These are phyloP conservation scores for Chrysochloris asiatica DNA, from an alignment of 2,113 vertebrate species.

Conservation along the genomic window DNA sequence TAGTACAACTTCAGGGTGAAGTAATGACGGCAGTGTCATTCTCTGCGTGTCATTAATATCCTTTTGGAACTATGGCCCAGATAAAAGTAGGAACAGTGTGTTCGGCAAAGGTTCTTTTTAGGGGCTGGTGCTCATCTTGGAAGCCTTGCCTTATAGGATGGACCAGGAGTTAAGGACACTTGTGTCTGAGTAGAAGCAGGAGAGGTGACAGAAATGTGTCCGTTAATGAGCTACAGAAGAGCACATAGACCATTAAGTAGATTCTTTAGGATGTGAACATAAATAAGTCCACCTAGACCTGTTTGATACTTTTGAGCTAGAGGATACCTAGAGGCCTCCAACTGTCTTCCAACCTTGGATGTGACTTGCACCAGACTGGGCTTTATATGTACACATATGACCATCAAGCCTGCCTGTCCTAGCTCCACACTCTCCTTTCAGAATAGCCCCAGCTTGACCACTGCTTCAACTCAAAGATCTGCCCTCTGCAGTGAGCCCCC, in stretches of 20 bases:
- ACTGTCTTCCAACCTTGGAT: neutral
- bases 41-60: neutral
- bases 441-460: no score
- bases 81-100: neutral
- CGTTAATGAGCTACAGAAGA: neutral
- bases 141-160: neutral
- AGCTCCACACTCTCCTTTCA: neutral
- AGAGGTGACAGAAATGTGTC: neutral
- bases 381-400: neutral
- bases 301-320: no score
- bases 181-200: neutral
- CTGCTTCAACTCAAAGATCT: neutral
- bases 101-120: neutral
- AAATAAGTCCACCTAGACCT: neutral
- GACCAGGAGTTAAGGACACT: neutral
- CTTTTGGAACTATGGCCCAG: neutral
- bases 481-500: fast-evolving
- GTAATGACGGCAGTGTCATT: neutral
- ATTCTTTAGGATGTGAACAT: neutral
- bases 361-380: neutral
- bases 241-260: no score
- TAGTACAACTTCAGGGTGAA: neutral
- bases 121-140: neutral
- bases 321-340: neutral
- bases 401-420: neutral